Evolutionary conservation across 2,888 invertebrate species (phyloP).

Genomic region (Ferrisia virgata): DNA sequence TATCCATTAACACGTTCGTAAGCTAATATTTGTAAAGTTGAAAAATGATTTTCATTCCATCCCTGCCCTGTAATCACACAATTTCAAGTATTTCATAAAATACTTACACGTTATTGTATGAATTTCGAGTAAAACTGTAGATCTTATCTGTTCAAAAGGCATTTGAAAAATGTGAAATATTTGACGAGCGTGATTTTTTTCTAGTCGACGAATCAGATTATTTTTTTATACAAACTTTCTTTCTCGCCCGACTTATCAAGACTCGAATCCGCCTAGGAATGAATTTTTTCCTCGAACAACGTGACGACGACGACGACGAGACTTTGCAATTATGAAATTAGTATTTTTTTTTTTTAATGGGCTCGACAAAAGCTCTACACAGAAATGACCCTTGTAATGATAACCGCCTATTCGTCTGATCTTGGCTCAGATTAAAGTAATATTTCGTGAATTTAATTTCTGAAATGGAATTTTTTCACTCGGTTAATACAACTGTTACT

Average conservation of each 20-base stretch:
- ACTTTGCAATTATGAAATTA: neutral
- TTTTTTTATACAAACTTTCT: neutral
- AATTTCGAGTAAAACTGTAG: neutral
- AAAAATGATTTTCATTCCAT: no score
- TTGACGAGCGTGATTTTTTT: neutral
- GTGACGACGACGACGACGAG: neutral
- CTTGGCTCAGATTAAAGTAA: neutral
- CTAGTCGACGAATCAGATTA: neutral
- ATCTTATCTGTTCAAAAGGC: neutral
- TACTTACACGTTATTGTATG: no score
- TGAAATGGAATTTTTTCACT: neutral
- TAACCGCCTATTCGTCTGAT: neutral
- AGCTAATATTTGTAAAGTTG: no score
- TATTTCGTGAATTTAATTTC: neutral
- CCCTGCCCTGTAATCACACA: neutral
- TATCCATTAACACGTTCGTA: no score
- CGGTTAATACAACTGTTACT: neutral
- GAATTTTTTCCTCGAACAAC: neutral
- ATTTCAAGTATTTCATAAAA: neutral
- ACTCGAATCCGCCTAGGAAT: neutral
- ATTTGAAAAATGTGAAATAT: conserved; percentile 1
- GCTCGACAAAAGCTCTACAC: no score
- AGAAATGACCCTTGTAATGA: neutral
- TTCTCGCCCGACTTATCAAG: neutral
- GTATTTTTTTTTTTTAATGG: neutral